A percentile compares a stretch with the other conserved stretches of the same genome.
Conservation (phyloP, 2,888 invertebrate species). For the Heliconius sara region DNA sequence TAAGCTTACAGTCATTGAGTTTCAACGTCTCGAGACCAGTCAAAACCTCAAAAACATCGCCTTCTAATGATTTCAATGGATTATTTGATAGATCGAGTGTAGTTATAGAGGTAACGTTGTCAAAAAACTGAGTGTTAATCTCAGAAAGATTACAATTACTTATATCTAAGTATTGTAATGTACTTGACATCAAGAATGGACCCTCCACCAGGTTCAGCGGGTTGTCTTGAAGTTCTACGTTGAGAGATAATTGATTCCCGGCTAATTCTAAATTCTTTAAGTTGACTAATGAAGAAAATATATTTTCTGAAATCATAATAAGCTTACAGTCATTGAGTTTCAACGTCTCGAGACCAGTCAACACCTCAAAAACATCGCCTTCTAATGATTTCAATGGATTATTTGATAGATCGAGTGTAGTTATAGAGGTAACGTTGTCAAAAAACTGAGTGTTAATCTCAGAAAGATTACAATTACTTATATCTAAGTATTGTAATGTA, state of each 20-base stretch:
- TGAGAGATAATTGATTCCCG: slow-evolving; percentile 87
- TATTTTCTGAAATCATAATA: slow-evolving; percentile 80
- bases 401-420: slow-evolving; percentile 87
- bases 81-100: slow-evolving; percentile 89
- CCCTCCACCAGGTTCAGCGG: slow-evolving; percentile 85
- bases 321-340: slow-evolving; percentile 87
- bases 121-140: slow-evolving; percentile 86
- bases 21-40: slow-evolving; percentile 87
- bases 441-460: slow-evolving; percentile 86
- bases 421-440: slow-evolving; percentile 86
- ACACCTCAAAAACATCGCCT: slow-evolving; percentile 84
- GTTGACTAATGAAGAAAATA: slow-evolving; percentile 84
- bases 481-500: slow-evolving; percentile 87
- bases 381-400: slow-evolving; percentile 86
- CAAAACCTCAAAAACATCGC: slow-evolving; percentile 85
- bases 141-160: slow-evolving; percentile 85
- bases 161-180: slow-evolving; percentile 87
- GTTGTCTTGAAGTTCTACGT: slow-evolving; percentile 88
- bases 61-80: slow-evolving; percentile 83
- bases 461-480: slow-evolving; percentile 86
- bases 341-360: slow-evolving; percentile 86
- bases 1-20: slow-evolving; percentile 86
- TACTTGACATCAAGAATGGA: slow-evolving; percentile 86
- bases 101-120: slow-evolving; percentile 86
- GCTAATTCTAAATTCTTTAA: slow-evolving; percentile 86